Evolutionary conservation across 2,797 vertebrate species (phyloP), one percentile per base, ranked within the genome.

Genomic region (Chanos chanos): DNA sequence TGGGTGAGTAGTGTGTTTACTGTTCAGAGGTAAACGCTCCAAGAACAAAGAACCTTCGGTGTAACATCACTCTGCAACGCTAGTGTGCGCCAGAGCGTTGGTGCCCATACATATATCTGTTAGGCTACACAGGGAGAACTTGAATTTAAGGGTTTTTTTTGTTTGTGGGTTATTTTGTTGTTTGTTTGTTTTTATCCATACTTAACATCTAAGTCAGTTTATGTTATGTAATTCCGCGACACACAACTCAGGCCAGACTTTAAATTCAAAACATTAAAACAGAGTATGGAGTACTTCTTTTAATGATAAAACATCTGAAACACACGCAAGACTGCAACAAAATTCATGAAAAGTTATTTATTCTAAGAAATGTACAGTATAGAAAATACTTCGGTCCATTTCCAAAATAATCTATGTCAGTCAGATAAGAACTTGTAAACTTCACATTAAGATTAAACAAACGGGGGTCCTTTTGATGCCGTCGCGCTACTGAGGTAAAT

Each of bases 351-450:
- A 86, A 77, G 68, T 75, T 78, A 75, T 89, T 91, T 89, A 91
- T 90, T 91, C 87, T 86, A 89, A 89, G 85, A 82, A 88, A 87
- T 85, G 83, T 84, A 89, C 86, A 89, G 83, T 83, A 85, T 86
- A 87, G 86, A 90, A 90, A 89, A 90, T 87, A 90, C 70, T 86
- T 85, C 56, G 41, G 77, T 85, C 79, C 83, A 85, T 89, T 89
- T 88, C 77, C 81, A 89, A 88, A 90, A 90, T 84, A 86, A 85
- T 85, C 85, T 80, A 83, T 79, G 76, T 82, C 83, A 85, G 81
- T 87, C 83, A 87, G 82, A 82, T 80, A 86, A 82, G 76, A 86
- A 89, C 83, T 81, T 85, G 83, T 86, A 89, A 87, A 89, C 81
- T 64, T 84, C 66, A 82, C 74, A 75, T 75, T 70, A 78, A 83